phyloP scores from a whole-genome alignment of 2,888 invertebrate species.

The Odiellus spinosus region DNA sequence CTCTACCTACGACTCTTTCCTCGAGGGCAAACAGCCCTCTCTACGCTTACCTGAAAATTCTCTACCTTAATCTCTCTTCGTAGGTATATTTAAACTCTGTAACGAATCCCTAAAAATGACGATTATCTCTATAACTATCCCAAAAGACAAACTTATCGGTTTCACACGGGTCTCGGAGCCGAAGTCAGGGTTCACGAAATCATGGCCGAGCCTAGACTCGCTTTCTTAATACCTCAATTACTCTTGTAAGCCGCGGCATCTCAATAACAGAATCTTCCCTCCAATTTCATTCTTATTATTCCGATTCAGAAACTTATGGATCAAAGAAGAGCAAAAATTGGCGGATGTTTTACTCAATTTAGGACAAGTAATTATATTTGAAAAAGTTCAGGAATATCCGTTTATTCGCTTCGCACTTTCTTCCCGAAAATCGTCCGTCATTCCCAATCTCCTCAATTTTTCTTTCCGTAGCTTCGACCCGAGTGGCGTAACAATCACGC shows the following conservation, averaged over 20 bases:
- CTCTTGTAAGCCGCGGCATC: conserved; percentile 54
- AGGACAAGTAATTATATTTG: conserved; percentile 34
- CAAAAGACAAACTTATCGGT: conserved; percentile 61
- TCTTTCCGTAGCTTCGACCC: conserved; percentile 34
- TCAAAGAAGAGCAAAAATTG: conserved; percentile 73
- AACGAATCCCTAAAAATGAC: too few relatives aligned
- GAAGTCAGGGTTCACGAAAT: conserved; percentile 86
- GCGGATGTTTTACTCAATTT: conserved; percentile 75
- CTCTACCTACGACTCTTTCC: conserved; percentile 9
- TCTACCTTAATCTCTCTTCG: conserved; percentile 46
- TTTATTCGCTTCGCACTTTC: too few relatives aligned
- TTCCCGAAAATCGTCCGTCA: too few relatives aligned
- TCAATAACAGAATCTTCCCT: too few relatives aligned
- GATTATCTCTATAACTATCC: too few relatives aligned
- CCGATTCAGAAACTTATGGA: conserved; percentile 66
- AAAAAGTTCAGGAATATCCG: too few relatives aligned
- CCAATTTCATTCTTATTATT: too few relatives aligned
- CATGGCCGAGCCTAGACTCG: conserved; percentile 74
- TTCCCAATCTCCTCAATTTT: background rate
- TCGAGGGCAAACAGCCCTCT: conserved; percentile 12
- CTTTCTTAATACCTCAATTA: conserved; percentile 70
- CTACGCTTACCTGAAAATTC: conserved; percentile 13
- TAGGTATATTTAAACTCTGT: too few relatives aligned
- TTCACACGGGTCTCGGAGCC: conserved; percentile 78
- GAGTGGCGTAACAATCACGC: conserved; percentile 69